Conservation (phyloP, 2,113 vertebrate species). For the Poecile atricapillus region DNA sequence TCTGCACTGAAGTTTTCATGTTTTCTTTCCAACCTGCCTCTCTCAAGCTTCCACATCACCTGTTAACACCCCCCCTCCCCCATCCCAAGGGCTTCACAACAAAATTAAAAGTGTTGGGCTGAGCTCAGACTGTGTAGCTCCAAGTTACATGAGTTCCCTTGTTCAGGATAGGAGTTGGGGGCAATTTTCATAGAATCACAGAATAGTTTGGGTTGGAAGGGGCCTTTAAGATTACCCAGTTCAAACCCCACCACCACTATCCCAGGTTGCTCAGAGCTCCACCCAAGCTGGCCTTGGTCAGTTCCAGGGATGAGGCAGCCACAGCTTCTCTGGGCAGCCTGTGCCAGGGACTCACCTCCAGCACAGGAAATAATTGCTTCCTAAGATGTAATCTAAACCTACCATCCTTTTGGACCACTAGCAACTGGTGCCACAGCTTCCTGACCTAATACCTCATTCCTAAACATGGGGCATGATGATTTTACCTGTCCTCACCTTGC, state of each 20-base stretch:
- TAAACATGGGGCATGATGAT: not conserved
- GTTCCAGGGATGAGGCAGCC: not conserved
- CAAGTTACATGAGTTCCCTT: not conserved
- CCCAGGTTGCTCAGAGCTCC: not conserved
- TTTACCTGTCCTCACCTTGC: constrained; percentile 80
- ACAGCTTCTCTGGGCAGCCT: not conserved
- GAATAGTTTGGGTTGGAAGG: not conserved
- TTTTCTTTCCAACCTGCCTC: not conserved
- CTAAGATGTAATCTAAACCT: not conserved
- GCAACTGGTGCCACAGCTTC: not conserved
- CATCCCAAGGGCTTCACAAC: not conserved
- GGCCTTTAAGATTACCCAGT: not conserved
- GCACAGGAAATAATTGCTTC: not conserved
- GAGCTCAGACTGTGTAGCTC: not conserved
- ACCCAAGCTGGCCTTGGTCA: not conserved
- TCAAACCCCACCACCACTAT: not conserved
- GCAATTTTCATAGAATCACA: not conserved
- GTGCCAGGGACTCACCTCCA: not conserved
- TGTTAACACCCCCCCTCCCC: fast-evolving
- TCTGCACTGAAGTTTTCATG: not conserved
- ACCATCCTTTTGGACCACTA: not conserved
- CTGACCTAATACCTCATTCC: not conserved
- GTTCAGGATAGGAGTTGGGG: not conserved
- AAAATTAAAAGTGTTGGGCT: not conserved
- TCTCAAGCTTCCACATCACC: not conserved